These are phyloP conservation scores for Pachyseris speciosa DNA, from an alignment of 64 coral and sea anemone species.

Conservation along the genomic window DNA sequence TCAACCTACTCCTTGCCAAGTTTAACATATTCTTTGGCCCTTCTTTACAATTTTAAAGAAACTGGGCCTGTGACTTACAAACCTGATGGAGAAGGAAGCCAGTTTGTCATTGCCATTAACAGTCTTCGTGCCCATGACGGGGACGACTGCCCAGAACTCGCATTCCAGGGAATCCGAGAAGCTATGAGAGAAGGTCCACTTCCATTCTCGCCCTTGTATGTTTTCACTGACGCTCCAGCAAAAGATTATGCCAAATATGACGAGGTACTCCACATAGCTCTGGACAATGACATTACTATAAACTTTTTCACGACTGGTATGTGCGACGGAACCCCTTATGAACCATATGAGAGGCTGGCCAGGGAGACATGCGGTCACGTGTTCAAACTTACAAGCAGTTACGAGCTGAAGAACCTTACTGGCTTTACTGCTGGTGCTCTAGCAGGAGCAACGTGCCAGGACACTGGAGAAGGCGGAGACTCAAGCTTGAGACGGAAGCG, in stretches of 20 bases:
- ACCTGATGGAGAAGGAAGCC: neutral
- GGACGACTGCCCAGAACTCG: constrained; percentile 64
- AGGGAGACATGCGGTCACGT: constrained; percentile 73
- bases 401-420: constrained; percentile 41
- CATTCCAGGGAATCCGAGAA: constrained; percentile 48
- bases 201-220: constrained; percentile 45
- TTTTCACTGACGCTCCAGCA: constrained; percentile 63
- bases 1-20: no score
- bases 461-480: neutral
- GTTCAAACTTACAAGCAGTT: neutral
- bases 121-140: constrained; percentile 11
- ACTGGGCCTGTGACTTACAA: constrained; percentile 51
- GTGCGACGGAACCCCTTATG: constrained; percentile 5
- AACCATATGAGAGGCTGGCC: constrained; percentile 46
- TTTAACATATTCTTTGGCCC: no score
- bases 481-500: neutral
- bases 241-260: constrained; percentile 26
- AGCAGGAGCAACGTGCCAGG: constrained; percentile 29
- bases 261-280: neutral
- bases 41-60: neutral
- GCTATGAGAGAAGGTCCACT: constrained; percentile 7
- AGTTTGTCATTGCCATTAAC: constrained; percentile 14
- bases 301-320: constrained; percentile 43
- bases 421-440: constrained; percentile 1
- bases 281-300: neutral